Evolutionary conservation across 1,140 invertebrate genomes (phyloP).

Genomic region (Xylocopa sonorina): DNA sequence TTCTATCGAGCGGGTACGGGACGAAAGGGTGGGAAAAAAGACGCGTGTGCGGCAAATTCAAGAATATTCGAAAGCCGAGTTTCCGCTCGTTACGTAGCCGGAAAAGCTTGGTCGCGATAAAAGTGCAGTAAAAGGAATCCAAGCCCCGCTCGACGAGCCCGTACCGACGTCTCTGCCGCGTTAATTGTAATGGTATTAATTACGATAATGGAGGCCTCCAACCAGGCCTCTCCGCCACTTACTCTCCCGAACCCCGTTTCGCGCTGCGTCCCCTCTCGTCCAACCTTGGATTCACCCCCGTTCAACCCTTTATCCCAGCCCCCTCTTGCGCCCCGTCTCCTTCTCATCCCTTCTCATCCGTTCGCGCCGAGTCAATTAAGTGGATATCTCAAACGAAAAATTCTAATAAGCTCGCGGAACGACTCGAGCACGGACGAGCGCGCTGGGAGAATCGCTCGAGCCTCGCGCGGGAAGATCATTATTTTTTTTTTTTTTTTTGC

Average conservation of each 20-base stretch:
- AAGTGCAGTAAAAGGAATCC: conserved; percentile 69
- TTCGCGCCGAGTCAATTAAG: conserved; percentile 69
- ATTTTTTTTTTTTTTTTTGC: no score
- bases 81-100: conserved; percentile 59
- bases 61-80: conserved; percentile 51
- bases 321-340: conserved; percentile 46
- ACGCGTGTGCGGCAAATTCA: conserved; percentile 50
- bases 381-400: conserved; percentile 72
- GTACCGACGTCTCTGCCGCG: conserved; percentile 62
- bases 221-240: conserved; percentile 32
- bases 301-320: conserved; percentile 35
- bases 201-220: conserved; percentile 75
- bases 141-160: conserved; percentile 61
- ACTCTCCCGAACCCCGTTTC: conserved; percentile 33
- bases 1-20: not conserved
- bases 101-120: conserved; percentile 67
- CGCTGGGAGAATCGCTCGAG: conserved; percentile 1
- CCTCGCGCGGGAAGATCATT: conserved; percentile 24
- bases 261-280: not conserved
- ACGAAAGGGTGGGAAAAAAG: not conserved
- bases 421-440: conserved; percentile 6
- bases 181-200: conserved; percentile 80
- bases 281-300: conserved; percentile 15
- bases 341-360: conserved; percentile 58
- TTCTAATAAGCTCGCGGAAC: conserved; percentile 65